Evolutionary conservation across 2,888 invertebrate species (phyloP).

Genomic region (Xiphydria camelus): DNA sequence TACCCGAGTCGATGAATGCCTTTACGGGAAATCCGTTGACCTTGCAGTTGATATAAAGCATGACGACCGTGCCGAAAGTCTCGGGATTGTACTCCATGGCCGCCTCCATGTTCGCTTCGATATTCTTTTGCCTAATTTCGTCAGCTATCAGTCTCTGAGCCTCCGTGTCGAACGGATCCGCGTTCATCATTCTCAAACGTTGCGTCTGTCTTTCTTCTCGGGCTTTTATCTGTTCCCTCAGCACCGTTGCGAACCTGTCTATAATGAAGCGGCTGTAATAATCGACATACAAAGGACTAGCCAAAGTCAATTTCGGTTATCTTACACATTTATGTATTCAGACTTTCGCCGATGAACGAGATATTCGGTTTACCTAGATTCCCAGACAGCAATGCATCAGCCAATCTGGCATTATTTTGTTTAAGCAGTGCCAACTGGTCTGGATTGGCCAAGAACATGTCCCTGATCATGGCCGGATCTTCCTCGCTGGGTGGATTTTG

Average conservation of each 20-base stretch:
- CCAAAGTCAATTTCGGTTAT: no score
- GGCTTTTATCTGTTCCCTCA: conserved; percentile 81
- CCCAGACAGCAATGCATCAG: conserved; percentile 87
- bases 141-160: conserved; percentile 94
- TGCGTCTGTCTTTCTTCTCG: conserved; percentile 82
- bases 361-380: conserved; percentile 65
- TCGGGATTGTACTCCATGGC: conserved; percentile 99
- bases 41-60: conserved; percentile 96
- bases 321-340: no score
- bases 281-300: no score
- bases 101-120: conserved; percentile 97
- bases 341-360: neutral
- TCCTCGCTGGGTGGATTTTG: conserved; percentile 65
- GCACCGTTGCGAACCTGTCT: conserved; percentile 79
- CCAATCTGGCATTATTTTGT: conserved; percentile 90
- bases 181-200: conserved; percentile 83
- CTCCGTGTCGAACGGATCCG: conserved; percentile 94
- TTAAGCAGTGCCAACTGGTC: conserved; percentile 87
- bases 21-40: conserved; percentile 97
- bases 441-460: conserved; percentile 87
- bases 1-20: conserved; percentile 96
- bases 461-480: conserved; percentile 81
- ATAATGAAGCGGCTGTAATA: conserved; percentile 43
- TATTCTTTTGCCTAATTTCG: conserved; percentile 93
- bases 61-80: conserved; percentile 95